These are phyloP conservation scores for Aleadryas rufinucha DNA, from an alignment of 2,113 vertebrate genomes.

Conservation along the genomic window DNA sequence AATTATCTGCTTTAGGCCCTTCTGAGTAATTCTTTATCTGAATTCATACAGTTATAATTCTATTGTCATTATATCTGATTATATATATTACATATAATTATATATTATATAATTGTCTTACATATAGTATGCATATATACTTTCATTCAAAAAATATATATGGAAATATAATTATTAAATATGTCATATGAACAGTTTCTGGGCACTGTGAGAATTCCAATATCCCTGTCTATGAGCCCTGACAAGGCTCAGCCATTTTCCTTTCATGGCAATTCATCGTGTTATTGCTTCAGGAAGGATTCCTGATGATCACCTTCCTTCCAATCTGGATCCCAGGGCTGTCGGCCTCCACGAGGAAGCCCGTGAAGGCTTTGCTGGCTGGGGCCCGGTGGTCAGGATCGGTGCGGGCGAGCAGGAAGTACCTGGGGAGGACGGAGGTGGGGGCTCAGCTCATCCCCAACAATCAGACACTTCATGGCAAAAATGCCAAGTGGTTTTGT, in stretches of 20 bases:
- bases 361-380: conserved; percentile 86
- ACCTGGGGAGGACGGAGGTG: conserved; percentile 70
- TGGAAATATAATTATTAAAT: background rate
- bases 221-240: background rate
- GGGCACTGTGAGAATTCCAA: background rate
- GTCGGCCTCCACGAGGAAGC: conserved; percentile 87
- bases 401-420: conserved; percentile 85
- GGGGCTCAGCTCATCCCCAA: background rate
- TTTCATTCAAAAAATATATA: background rate
- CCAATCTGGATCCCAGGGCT: conserved; percentile 84
- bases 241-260: background rate
- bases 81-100: background rate
- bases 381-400: conserved; percentile 77
- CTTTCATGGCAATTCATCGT: background rate
- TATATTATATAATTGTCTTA: background rate
- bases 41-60: background rate
- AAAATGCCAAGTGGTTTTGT: background rate
- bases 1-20: too few species aligned
- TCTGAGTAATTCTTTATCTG: background rate
- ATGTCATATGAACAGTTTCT: background rate
- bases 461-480: too few species aligned
- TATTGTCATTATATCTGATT: background rate
- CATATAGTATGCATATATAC: too few species aligned
- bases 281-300: background rate
- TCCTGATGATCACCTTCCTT: conserved; percentile 79